A percentile compares a stretch with the other conserved stretches of the same genome.
phyloP scores from a whole-genome alignment of 92 coral and sea anemone species.

The Nematostella vectensis region DNA sequence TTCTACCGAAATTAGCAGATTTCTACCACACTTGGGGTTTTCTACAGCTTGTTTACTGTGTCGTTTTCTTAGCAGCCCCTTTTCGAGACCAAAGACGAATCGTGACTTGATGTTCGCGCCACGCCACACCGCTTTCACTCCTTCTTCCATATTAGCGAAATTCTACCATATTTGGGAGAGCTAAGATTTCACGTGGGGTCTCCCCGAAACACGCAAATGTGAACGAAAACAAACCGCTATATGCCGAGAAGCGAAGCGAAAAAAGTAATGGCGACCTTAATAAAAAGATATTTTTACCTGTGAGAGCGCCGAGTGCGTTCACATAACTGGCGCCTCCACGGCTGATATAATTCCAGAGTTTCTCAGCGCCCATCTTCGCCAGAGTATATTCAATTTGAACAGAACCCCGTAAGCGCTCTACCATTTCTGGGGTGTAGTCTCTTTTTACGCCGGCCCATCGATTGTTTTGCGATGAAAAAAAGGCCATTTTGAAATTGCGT shows the following conservation, averaged over 20 bases:
- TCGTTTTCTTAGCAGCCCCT: no score
- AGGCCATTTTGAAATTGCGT: conserved; percentile 12
- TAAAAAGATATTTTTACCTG: conserved; percentile 36
- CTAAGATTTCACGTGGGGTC: conserved; percentile 8
- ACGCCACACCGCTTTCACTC: conserved; percentile 1
- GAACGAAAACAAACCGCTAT: conserved; percentile 2
- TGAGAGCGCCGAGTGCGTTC: conserved; percentile 85
- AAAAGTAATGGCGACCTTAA: background rate
- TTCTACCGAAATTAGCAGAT: no score
- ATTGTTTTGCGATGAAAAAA: conserved; percentile 46
- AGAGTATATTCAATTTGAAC: conserved; percentile 73
- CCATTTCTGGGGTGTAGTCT: conserved; percentile 71
- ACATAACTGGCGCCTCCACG: conserved; percentile 61
- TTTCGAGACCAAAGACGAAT: no score
- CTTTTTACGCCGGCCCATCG: conserved; percentile 85
- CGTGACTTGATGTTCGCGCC: background rate
- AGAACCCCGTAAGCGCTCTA: conserved; percentile 70
- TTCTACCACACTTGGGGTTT: no score
- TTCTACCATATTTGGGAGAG: conserved; percentile 25
- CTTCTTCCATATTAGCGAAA: conserved; percentile 14
- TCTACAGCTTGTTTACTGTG: no score
- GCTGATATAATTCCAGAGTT: conserved; percentile 63
- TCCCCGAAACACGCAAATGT: background rate
- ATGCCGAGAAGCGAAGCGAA: no score
- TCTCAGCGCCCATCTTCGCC: conserved; percentile 77